A percentile compares a stretch with the other conserved stretches of the same genome.
Evolutionary conservation across 2,113 vertebrate species (phyloP).

Genomic region (Corythornis cristatus): DNA sequence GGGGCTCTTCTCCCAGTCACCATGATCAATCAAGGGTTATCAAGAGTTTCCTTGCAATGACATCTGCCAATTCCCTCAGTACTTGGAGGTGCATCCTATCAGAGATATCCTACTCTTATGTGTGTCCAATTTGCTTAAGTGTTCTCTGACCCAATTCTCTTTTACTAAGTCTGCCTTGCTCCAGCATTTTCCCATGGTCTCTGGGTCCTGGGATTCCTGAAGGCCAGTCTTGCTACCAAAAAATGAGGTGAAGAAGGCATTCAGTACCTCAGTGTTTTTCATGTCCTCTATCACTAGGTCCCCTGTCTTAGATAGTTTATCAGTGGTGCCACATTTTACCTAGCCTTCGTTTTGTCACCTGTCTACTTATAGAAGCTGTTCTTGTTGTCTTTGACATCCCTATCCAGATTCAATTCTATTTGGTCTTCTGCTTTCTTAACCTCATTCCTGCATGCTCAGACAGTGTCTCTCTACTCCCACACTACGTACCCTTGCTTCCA

Average conservation of each 20-base stretch:
- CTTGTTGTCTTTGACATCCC: not conserved
- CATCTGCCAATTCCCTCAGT: not conserved
- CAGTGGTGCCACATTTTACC: not conserved
- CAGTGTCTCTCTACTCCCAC: not conserved
- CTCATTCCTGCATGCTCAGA: not conserved
- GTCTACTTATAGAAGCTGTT: not conserved
- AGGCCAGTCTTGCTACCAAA: not conserved
- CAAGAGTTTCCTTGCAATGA: not conserved
- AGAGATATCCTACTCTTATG: not conserved
- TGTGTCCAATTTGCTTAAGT: not conserved
- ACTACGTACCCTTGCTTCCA: not conserved
- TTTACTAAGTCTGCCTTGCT: not conserved
- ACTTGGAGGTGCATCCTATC: not conserved
- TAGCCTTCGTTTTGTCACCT: not conserved
- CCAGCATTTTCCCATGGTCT: not conserved
- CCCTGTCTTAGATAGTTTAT: not conserved
- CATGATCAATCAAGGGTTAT: not conserved
- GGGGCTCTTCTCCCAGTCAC: not conserved
- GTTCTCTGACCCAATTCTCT: not conserved
- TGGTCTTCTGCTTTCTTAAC: not conserved
- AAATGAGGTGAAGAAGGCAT: not conserved
- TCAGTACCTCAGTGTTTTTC: not conserved
- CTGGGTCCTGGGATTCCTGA: not conserved
- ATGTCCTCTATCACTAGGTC: not conserved
- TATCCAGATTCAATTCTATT: not conserved